Evolutionary conservation across 1,140 invertebrate species (phyloP).

Genomic region (Trissolcus basalis): DNA sequence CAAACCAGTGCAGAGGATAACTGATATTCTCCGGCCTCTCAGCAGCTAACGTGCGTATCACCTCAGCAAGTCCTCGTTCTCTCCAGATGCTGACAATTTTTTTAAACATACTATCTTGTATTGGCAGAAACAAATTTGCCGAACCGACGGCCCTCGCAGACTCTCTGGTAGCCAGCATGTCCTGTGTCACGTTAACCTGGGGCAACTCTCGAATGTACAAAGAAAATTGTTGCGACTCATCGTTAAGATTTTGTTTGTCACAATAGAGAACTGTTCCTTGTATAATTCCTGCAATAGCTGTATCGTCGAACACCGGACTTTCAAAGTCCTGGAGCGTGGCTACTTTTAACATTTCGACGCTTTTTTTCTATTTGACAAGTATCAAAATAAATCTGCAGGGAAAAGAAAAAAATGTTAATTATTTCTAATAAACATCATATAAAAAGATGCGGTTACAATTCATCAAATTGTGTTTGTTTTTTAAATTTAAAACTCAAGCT

Average conservation of each 20-base stretch:
- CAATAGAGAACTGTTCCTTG: constrained; percentile 55
- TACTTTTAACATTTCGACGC: constrained; percentile 65
- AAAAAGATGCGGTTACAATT: no score
- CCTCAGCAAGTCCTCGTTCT: constrained; percentile 79
- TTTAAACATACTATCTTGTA: constrained; percentile 73
- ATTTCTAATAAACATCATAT: no score
- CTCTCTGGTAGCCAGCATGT: constrained; percentile 71
- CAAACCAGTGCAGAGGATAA: constrained; percentile 65
- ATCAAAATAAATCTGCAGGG: not conserved
- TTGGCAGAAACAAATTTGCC: constrained; percentile 72
- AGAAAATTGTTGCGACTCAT: constrained; percentile 66
- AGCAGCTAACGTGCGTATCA: constrained; percentile 74
- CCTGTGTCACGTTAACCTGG: constrained; percentile 65
- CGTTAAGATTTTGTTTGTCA: constrained; percentile 59
- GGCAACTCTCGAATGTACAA: constrained; percentile 67
- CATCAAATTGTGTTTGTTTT: no score
- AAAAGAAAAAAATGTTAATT: not conserved
- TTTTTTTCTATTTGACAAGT: not conserved
- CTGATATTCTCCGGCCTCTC: constrained; percentile 70
- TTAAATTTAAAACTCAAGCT: no score
- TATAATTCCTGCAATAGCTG: constrained; percentile 60
- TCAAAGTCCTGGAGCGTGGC: constrained; percentile 66
- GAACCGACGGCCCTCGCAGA: constrained; percentile 66
- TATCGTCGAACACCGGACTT: constrained; percentile 55
- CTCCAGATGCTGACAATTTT: constrained; percentile 72